Base-by-base conservation (phyloP, 2,797 vertebrate genomes). In the Microctenopoma stevenorrisi region DNA sequence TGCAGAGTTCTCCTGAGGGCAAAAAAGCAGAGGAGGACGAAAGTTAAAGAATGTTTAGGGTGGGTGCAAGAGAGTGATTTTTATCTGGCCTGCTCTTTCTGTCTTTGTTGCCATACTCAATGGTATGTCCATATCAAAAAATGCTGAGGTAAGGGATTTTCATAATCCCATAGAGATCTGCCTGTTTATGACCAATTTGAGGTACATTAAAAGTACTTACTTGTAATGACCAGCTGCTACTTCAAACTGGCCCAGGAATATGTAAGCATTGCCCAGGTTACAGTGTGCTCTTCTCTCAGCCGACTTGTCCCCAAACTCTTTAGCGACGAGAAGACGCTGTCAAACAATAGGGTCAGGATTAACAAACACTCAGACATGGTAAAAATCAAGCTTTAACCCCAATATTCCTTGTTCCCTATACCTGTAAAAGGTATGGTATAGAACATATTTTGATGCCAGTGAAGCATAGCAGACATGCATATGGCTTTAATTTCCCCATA, bases 201-300 rank as follows among this genome's bases (percentile, higher is more conserved):
- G 30, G 30, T 64, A 46, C 28, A 9, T 33, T 26, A 26, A 8
- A 51, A 71, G 70, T 47, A 94, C 96, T 96, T 84, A 97, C 97
- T 96, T 98, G 93, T 99, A 99, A 91, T 99, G 96, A 68, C 96
- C 95, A 1, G 96, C 94, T 44, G 98, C 97, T 1, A 94, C 92
- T 76, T 98, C 97, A 88, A 97, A 98, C 92, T 97, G 96, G 35
- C 95, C 95, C 74, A 98, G 95, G 90, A 99, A 99, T 83, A 98
- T 95, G 89, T 95, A 94, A 4, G 97, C 96, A 14, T 99, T 99
- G 79, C 97, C 98, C 49, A 99, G 95, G 87, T 98, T 99, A 91
- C 96, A 98, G 79, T 97, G 97, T 0, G 97, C 97, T 91, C 97
- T 95, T 92, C 97, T 95, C 91, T 99, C 97, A 0, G 98, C 97